Evolutionary conservation across 2,797 vertebrate genomes (phyloP).

Genomic region (Kryptolebias ocellatus): DNA sequence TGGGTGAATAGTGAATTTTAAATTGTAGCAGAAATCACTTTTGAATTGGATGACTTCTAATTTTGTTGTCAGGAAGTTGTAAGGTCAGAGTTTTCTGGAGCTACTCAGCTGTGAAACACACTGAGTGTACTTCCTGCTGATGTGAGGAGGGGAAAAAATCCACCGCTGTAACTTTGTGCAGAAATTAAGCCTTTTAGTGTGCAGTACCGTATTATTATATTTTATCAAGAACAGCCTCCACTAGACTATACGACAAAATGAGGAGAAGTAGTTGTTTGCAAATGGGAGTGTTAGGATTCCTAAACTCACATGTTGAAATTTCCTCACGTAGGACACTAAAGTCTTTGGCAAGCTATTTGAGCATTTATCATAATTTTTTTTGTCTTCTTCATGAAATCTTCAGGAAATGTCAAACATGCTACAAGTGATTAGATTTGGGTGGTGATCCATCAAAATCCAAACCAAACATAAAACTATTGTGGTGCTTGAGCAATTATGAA

Average conservation of each 20-base stretch:
- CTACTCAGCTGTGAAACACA: background rate
- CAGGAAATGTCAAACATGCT: too few relatives aligned
- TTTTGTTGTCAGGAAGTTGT: slow-evolving; percentile 2
- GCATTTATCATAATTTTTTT: too few relatives aligned
- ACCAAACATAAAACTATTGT: too few relatives aligned
- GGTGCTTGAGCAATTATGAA: too few relatives aligned
- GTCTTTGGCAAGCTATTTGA: too few relatives aligned
- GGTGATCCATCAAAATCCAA: too few relatives aligned
- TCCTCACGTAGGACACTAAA: too few relatives aligned
- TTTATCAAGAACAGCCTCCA: background rate
- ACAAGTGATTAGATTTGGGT: too few relatives aligned
- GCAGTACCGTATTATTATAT: background rate
- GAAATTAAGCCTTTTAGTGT: background rate
- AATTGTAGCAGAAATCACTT: background rate
- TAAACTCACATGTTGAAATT: too few relatives aligned
- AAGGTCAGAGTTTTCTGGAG: background rate
- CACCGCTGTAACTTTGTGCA: background rate
- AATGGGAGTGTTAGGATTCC: too few relatives aligned
- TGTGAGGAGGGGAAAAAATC: background rate
- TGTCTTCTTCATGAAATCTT: too few relatives aligned
- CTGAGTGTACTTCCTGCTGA: background rate
- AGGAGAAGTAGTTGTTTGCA: too few relatives aligned
- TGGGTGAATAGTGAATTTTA: background rate
- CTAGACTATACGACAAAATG: background rate
- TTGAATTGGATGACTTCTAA: background rate